These are phyloP conservation scores for Bucorvus abyssinicus DNA, from an alignment of 2,797 vertebrate genomes.

Conservation along the genomic window DNA sequence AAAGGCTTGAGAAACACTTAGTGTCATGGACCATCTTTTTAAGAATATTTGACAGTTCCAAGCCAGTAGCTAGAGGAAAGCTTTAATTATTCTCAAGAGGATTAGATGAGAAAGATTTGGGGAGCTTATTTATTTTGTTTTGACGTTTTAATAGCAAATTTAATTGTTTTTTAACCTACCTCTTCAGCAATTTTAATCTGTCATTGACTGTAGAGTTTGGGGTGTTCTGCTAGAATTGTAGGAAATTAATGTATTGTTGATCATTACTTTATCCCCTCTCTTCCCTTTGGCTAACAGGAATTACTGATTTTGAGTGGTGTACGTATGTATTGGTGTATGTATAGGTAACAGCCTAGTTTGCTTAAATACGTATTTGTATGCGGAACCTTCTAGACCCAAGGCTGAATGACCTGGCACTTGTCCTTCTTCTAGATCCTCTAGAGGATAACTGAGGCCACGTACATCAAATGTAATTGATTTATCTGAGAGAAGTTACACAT, in stretches of 20 bases:
- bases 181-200: conserved; percentile 39
- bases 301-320: neutral
- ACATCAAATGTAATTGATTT: neutral
- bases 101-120: conserved; percentile 55
- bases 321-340: neutral
- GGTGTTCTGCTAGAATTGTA: neutral
- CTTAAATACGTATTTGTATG: neutral
- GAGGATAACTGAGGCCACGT: neutral
- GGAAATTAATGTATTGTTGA: neutral
- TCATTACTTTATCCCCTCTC: neutral
- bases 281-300: neutral
- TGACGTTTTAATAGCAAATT: conserved; percentile 42
- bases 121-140: conserved; percentile 49
- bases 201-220: neutral
- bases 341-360: neutral
- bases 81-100: conserved; percentile 47
- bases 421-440: neutral
- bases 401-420: neutral
- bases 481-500: neutral
- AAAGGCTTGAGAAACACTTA: neutral
- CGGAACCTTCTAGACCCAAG: neutral
- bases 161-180: conserved; percentile 47
- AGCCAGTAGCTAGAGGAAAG: conserved; percentile 27
- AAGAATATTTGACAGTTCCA: conserved; percentile 37
- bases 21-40: neutral